These are phyloP conservation scores for Trachemys scripta DNA, from an alignment of 2,113 vertebrate species.

Conservation along the genomic window DNA sequence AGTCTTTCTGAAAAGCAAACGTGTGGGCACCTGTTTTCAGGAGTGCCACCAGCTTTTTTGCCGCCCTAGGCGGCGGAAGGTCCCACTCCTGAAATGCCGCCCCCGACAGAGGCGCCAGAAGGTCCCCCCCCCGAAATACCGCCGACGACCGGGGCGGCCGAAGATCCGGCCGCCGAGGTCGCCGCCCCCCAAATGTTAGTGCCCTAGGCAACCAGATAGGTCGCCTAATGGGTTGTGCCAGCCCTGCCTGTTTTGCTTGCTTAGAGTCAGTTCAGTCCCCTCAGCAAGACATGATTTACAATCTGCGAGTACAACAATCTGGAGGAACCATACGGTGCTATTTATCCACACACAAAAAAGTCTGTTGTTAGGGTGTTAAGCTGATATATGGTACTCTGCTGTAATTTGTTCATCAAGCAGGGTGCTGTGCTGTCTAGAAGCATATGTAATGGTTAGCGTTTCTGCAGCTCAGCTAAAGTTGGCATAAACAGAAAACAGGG, in stretches of 20 bases:
- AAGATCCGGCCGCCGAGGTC: too few relatives aligned
- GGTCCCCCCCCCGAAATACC: too few relatives aligned
- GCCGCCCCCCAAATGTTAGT: too few relatives aligned
- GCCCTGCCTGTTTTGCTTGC: slow-evolving; percentile 24
- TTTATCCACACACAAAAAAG: background rate
- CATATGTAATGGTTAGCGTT: background rate
- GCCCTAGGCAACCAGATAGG: too few relatives aligned
- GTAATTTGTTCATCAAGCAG: background rate
- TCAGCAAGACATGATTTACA: background rate
- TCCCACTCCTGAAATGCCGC: too few relatives aligned
- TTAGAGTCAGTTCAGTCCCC: slow-evolving; percentile 34
- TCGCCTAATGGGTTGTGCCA: too few relatives aligned
- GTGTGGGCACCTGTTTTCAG: background rate
- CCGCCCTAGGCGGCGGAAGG: too few relatives aligned
- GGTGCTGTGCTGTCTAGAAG: background rate
- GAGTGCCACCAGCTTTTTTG: too few relatives aligned
- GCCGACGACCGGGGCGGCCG: too few relatives aligned
- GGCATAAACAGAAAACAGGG: background rate
- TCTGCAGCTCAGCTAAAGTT: background rate
- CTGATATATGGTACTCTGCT: background rate
- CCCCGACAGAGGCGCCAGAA: too few relatives aligned
- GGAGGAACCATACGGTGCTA: background rate
- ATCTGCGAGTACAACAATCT: slow-evolving; percentile 18
- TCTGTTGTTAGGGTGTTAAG: background rate
- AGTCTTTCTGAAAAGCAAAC: background rate